Evolutionary conservation across 2,113 vertebrate genomes (phyloP), one percentile per base, ranked within the genome.

Genomic region (Amia ocellicauda): DNA sequence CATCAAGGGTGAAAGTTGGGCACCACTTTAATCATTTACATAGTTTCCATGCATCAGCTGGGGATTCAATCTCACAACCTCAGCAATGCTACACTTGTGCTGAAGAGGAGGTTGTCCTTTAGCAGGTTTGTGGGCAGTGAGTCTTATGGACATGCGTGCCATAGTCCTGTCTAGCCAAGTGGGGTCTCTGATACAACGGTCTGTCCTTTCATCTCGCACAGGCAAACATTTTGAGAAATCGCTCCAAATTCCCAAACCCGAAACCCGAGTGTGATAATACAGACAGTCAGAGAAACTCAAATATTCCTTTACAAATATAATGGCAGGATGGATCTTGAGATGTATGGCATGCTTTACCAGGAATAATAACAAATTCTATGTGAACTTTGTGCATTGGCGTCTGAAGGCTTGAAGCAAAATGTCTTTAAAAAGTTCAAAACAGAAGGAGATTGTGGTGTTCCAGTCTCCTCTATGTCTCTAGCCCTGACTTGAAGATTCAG

Each of bases 291-390:
- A 74, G 69, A 17, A 69, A 74, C 74, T 85, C 77, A 76, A 72
- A 81, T 81, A 83, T 82, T 86, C 76, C 74, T 82, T 84, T 81
- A n/a, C 82, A 80, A 79, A 84, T 73, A 64, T 66, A 86, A 75
- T 80, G 71, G 78, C 74, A 67, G 79, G 80, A 78, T 80, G 64
- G 67, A 66, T 74, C 76, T 72, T 78, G 74, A 82, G 81, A 79
- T 69, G 69, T 62, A 68, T 73, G 78, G 66, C 67, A 72, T 79
- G 80, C 74, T 79, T 82, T 83, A 78, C 81, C 78, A 85, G 79
- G 72, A 69, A 67, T 58, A 61, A 84, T 86, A 81, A 83, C 78
- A 68, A 73, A 86, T 88, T 88, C 84, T 72, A 70, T 87, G 70
- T 86, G 80, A 86, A 78, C 82, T 83, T 77, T 79, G 68, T 77